Evolutionary conservation across 1,140 invertebrate species (phyloP).

Genomic region (Branchinecta lynchi): DNA sequence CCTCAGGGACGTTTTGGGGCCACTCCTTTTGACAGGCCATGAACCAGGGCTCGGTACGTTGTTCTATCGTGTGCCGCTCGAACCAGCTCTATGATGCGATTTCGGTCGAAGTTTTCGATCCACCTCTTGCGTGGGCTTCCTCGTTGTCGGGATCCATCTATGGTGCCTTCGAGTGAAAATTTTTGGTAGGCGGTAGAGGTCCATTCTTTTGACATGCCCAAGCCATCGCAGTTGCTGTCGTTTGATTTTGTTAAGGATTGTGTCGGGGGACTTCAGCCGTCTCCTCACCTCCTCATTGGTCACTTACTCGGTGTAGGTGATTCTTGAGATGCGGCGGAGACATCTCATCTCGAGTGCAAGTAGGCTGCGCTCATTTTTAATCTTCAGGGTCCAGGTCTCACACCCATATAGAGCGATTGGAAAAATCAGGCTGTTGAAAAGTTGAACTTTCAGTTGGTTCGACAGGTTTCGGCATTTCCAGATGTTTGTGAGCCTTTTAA

Average conservation of each 20-base stretch:
- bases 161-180: slow-evolving; percentile 1
- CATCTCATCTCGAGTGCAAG: slow-evolving; percentile 9
- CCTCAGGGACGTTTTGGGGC: slow-evolving; percentile 7
- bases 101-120: slow-evolving; percentile 9
- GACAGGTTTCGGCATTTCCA: too few species aligned
- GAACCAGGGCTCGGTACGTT: slow-evolving; percentile 8
- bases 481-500: too few species aligned
- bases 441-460: too few species aligned
- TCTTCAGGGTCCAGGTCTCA: too few species aligned
- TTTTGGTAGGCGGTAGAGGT: slow-evolving; percentile 1
- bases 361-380: too few species aligned
- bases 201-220: too few species aligned
- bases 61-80: slow-evolving; percentile 8
- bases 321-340: slow-evolving; percentile 1
- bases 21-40: slow-evolving; percentile 8
- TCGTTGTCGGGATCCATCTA: slow-evolving; percentile 5
- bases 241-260: too few species aligned
- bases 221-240: too few species aligned
- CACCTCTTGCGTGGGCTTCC: background rate
- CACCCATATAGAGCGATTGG: too few species aligned
- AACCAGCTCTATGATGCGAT: slow-evolving; percentile 5
- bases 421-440: too few species aligned
- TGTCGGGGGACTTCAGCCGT: slow-evolving; percentile 8
- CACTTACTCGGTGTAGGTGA: background rate
- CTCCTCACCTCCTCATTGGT: slow-evolving; percentile 4